Base-by-base conservation (phyloP, 1,140 invertebrate genomes). In the Zaprionus gabonicus region DNA sequence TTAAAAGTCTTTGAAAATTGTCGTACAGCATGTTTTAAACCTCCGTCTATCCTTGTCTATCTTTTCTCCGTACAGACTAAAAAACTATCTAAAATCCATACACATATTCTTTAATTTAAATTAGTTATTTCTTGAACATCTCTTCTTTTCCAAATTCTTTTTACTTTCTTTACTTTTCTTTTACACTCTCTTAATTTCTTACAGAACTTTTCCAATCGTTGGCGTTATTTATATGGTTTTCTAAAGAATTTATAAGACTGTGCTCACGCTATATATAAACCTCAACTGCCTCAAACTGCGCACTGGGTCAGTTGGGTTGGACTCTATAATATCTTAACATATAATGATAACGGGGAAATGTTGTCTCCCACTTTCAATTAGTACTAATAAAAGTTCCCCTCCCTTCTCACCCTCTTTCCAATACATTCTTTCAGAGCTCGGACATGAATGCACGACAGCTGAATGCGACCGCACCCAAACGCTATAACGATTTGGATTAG, bases 131-230 rank as follows among this genome's bases (percentile, higher is more conserved):
- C 13, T 4, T 44, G 12, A 28, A 44, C 15, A 20, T 57, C 7
- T 64, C 27, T 51, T 46, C 2, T 57, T 28, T 68, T 41, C 27
- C 6, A 38, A 20, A 23, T 28, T 38, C 28, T 41, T 28, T 28
- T 36, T 59, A 13, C 3, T 17, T 38, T 73, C 63, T 73, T 57
- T 74, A 66, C 59, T 64, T 69, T 46, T 28, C 64, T 55, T 55
- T 60, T 36, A 38, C 51, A 28, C 7, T 17, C 38, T 68, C 38
- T 63, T 49, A 64, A 57, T 88, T 88, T 87, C 60, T 88, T 91
- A 74, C 91, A 92, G 91, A 90, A 92, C 56, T 92, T 92, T 92
- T 83, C 88, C 63, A 92, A 92, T 83, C 91, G 91, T 87, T 92
- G 91, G 91, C 87, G 91, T 82, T 92, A 92, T 91, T 70, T 92